Conservation (phyloP, 2,113 vertebrate species). For the Phylloscopus trochiloides region DNA sequence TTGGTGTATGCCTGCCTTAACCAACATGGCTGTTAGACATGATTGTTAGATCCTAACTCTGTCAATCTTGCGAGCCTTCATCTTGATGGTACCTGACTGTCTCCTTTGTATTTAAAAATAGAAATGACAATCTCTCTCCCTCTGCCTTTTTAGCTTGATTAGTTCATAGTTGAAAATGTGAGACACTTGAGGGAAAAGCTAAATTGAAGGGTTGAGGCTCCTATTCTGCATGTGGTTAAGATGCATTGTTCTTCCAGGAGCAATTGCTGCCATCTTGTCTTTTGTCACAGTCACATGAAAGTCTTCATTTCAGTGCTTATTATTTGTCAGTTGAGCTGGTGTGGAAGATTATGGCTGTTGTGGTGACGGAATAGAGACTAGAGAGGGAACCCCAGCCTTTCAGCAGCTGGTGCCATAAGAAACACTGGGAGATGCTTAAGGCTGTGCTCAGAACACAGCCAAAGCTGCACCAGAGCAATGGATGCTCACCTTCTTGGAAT, state of each 20-base stretch:
- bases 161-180: constrained; percentile 19
- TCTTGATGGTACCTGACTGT: not conserved
- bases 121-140: not conserved
- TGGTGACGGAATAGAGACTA: not conserved
- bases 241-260: constrained; percentile 19
- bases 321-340: not conserved
- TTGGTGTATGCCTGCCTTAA: not conserved
- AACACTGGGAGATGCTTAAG: not conserved
- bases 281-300: not conserved
- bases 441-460: not conserved
- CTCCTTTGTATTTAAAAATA: constrained; percentile 43
- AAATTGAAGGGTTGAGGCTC: constrained; percentile 27
- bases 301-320: not conserved
- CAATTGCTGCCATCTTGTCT: fast-evolving
- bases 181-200: not conserved
- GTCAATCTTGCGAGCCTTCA: constrained; percentile 41
- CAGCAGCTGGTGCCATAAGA: fast-evolving
- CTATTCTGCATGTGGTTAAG: not conserved
- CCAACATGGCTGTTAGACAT: not conserved
- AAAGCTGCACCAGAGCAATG: not conserved
- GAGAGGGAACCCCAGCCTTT: not conserved
- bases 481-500: not conserved
- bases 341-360: not conserved
- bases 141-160: constrained; percentile 25
- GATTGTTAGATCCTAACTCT: not conserved